Evolutionary conservation across 2,888 invertebrate genomes (phyloP).

Genomic region (Yponomeuta malinellus): DNA sequence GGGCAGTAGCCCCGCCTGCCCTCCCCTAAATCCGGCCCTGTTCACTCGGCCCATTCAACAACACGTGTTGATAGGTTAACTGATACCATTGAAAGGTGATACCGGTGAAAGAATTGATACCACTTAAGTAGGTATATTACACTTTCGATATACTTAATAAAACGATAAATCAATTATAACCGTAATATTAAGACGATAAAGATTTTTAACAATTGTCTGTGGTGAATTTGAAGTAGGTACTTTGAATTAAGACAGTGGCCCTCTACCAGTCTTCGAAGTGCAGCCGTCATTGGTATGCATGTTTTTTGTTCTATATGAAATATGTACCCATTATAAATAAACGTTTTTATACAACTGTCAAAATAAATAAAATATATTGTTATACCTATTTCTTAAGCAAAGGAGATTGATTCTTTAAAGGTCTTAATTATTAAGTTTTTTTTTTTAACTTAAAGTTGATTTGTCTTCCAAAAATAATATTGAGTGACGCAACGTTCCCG

Average conservation of each 20-base stretch:
- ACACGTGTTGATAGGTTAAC: background rate
- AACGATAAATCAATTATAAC: constrained; percentile 16
- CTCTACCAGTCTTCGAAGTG: constrained; percentile 33
- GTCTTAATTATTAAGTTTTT: background rate
- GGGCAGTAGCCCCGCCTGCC: no score
- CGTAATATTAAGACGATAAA: background rate
- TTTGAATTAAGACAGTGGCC: constrained; percentile 19
- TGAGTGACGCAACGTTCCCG: background rate
- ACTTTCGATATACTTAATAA: constrained; percentile 11
- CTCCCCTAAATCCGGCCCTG: no score
- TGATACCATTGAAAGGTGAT: background rate
- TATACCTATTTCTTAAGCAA: constrained; percentile 4
- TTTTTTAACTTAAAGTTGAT: constrained; percentile 9
- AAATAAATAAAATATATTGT: constrained; percentile 13
- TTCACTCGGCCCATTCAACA: no score
- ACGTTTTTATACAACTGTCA: constrained; percentile 52
- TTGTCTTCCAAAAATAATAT: constrained; percentile 19
- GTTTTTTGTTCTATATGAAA: constrained; percentile 56
- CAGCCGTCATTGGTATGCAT: constrained; percentile 51
- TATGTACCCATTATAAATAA: constrained; percentile 32
- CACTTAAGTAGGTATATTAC: constrained; percentile 9
- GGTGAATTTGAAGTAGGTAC: background rate
- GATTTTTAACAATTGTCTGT: constrained; percentile 14
- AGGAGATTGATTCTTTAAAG: background rate
- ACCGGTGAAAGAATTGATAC: background rate